Conservation (phyloP, 2,888 invertebrate species). For the Nemapogon koenigi region DNA sequence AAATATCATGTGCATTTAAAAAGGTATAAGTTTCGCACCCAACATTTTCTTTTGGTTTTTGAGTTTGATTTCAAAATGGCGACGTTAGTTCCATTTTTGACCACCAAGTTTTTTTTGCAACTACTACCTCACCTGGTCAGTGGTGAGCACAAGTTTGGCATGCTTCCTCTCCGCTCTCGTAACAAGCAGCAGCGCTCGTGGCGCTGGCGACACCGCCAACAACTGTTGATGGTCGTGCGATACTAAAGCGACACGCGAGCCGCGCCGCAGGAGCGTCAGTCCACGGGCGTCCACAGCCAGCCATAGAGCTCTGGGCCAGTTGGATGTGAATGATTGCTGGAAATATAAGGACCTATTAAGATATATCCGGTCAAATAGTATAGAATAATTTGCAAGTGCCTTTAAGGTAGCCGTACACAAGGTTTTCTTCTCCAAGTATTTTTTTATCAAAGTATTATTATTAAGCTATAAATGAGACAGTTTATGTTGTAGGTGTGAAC, state of each 20-base stretch:
- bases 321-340: conserved; percentile 94
- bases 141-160: conserved; percentile 92
- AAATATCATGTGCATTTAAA: too few species aligned
- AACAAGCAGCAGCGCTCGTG: conserved; percentile 92
- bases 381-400: too few species aligned
- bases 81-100: too few species aligned
- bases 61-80: too few species aligned
- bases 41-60: too few species aligned
- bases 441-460: too few species aligned
- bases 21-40: too few species aligned
- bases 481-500: too few species aligned
- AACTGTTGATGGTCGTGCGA: conserved; percentile 91
- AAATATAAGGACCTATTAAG: conserved; percentile 21
- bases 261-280: conserved; percentile 86
- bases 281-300: conserved; percentile 92
- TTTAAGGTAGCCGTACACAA: too few species aligned
- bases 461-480: too few species aligned
- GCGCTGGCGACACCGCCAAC: conserved; percentile 89
- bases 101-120: too few species aligned
- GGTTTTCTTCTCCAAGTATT: too few species aligned
- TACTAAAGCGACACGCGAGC: conserved; percentile 86
- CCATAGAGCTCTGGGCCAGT: conserved; percentile 94
- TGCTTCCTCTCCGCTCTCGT: conserved; percentile 90
- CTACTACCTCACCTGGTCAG: conserved; percentile 75
- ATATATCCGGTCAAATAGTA: background rate